A percentile compares a stretch with the other conserved stretches of the same genome.
These are phyloP conservation scores for Amblyjoppa fuscipennis DNA, from an alignment of 2,888 invertebrate genomes.

Conservation along the genomic window DNA sequence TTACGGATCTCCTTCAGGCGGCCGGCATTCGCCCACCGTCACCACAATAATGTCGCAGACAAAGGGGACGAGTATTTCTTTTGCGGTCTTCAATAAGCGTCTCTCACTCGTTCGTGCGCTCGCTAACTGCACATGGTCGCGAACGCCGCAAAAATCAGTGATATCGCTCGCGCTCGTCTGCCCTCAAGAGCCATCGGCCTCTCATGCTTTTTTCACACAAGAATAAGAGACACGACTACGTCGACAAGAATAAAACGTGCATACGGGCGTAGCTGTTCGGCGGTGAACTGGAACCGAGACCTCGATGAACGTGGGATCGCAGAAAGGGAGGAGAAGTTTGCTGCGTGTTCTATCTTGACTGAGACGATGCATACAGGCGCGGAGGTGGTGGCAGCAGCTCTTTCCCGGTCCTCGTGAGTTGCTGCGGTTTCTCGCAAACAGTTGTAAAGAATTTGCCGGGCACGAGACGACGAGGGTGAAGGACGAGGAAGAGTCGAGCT, in stretches of 20 bases:
- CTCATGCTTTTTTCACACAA: slow-evolving; percentile 24
- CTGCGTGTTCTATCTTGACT: slow-evolving; percentile 82
- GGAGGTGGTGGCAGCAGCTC: slow-evolving; percentile 51
- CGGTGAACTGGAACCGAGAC: slow-evolving; percentile 54
- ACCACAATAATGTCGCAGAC: neutral
- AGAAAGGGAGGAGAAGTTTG: slow-evolving; percentile 38
- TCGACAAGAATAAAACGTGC: slow-evolving; percentile 56
- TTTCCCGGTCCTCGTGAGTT: slow-evolving; percentile 27
- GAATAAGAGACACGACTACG: slow-evolving; percentile 47
- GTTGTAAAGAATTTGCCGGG: slow-evolving; percentile 81
- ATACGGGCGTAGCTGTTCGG: slow-evolving; percentile 43
- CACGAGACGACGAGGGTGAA: slow-evolving; percentile 62
- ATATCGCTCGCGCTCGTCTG: slow-evolving; percentile 70
- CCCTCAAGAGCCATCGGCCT: slow-evolving; percentile 49
- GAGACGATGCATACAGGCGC: slow-evolving; percentile 76
- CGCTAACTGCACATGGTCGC: neutral
- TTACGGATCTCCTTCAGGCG: neutral
- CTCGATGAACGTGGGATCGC: slow-evolving; percentile 20
- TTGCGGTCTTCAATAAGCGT: neutral
- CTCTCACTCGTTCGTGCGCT: neutral
- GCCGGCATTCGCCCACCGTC: neutral
- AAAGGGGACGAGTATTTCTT: neutral
- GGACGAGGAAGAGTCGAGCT: slow-evolving; percentile 61
- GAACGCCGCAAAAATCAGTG: slow-evolving; percentile 70
- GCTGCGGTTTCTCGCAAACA: slow-evolving; percentile 76